Evolutionary conservation across 2,888 invertebrate genomes (phyloP).

Genomic region (Prosapia bicincta): DNA sequence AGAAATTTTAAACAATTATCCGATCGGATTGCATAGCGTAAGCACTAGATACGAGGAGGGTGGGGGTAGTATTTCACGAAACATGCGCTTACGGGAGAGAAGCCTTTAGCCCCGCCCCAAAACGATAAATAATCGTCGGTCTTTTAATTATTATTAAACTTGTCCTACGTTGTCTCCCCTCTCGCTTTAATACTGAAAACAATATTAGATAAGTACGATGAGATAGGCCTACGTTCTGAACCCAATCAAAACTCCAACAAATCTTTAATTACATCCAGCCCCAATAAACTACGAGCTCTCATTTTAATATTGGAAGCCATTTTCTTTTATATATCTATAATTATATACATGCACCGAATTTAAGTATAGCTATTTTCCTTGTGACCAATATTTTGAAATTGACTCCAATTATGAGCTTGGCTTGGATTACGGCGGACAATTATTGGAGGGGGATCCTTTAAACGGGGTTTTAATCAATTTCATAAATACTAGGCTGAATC

Average conservation of each 20-base stretch:
- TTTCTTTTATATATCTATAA: slow-evolving; percentile 24
- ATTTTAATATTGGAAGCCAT: slow-evolving; percentile 20
- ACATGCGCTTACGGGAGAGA: slow-evolving; percentile 17
- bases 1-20: background rate
- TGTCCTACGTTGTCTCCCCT: slow-evolving; percentile 10
- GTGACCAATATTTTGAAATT: slow-evolving; percentile 22
- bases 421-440: background rate
- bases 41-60: slow-evolving; percentile 21
- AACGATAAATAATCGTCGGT: slow-evolving; percentile 17
- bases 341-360: slow-evolving; percentile 10
- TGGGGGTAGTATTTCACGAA: slow-evolving; percentile 23
- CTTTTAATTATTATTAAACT: slow-evolving; percentile 26
- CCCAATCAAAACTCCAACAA: slow-evolving; percentile 23
- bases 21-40: slow-evolving; percentile 20
- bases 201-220: slow-evolving; percentile 24
- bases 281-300: slow-evolving; percentile 9
- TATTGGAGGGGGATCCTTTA: background rate
- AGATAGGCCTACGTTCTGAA: slow-evolving; percentile 25
- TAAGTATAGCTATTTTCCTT: slow-evolving; percentile 2
- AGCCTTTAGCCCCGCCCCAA: slow-evolving; percentile 18
- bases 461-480: background rate
- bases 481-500: background rate
- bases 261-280: slow-evolving; percentile 14
- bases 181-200: slow-evolving; percentile 13
- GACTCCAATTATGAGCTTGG: slow-evolving; percentile 21